Evolutionary conservation across 2,797 vertebrate species (phyloP).

Genomic region (Hybognathus amarus): DNA sequence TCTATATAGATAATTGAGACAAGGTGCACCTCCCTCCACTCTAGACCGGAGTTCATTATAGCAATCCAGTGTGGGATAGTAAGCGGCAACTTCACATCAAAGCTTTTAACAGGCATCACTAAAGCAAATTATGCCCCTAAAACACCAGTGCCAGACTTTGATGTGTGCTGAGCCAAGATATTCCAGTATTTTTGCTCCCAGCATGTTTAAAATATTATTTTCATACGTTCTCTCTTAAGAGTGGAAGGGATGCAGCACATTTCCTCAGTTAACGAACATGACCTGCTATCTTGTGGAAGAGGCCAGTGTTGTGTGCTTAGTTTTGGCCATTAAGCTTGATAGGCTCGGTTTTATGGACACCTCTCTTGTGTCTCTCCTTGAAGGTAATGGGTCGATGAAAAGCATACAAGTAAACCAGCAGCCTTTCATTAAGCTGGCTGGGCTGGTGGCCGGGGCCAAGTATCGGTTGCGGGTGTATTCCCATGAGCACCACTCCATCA

Average conservation of each 20-base stretch:
- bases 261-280: slow-evolving; percentile 65
- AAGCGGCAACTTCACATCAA: slow-evolving; percentile 26
- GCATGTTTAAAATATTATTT: slow-evolving; percentile 32
- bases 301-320: neutral
- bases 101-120: slow-evolving; percentile 28
- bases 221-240: slow-evolving; percentile 1
- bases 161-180: slow-evolving; percentile 38
- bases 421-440: slow-evolving; percentile 85
- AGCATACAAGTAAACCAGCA: slow-evolving; percentile 82
- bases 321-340: slow-evolving; percentile 40
- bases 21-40: slow-evolving; percentile 63
- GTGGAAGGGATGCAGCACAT: slow-evolving; percentile 47
- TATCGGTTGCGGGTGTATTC: slow-evolving; percentile 96
- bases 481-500: slow-evolving; percentile 87
- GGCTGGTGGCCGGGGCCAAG: slow-evolving; percentile 89
- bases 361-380: slow-evolving; percentile 87
- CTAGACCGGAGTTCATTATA: slow-evolving; percentile 14
- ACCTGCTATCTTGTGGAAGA: slow-evolving; percentile 50
- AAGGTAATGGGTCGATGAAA: slow-evolving; percentile 92
- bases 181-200: slow-evolving; percentile 38
- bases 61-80: slow-evolving; percentile 27
- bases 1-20: slow-evolving; percentile 69
- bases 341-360: slow-evolving; percentile 80
- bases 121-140: slow-evolving; percentile 21
- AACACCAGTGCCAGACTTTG: slow-evolving; percentile 45